Evolutionary conservation across 2,888 invertebrate species (phyloP), one percentile per base, ranked within the genome.

Genomic region (Salpingus planirostris): DNA sequence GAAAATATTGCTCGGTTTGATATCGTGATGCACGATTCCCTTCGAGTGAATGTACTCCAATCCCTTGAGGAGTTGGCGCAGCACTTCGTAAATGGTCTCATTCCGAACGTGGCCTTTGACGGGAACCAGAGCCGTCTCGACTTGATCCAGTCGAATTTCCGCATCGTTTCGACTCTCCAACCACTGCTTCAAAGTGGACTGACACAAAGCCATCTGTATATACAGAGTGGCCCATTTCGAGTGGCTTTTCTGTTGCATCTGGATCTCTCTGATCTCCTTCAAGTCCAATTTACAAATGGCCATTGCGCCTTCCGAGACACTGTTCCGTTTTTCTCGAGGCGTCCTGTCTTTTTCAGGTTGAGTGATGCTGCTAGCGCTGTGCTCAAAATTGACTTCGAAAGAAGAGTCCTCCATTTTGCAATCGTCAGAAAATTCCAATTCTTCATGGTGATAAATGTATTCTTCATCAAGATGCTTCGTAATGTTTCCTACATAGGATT

Each of bases 121-220:
- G 3, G 55, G 46, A 24, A 57, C 46, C 14, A 59, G 26, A 11
- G 57, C 57, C n/a, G 34, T 33, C 21, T 46, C 46, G 10, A 34
- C 40, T 13, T 39, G 34, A 13, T 46, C 44, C 7, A 46, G 31
- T n/a, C 38, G 24, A 11, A 36, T 22, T 29, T 53, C 48, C 3
- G 47, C 21, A 21, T 43, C 40, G 49, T 80, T 80, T 26, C 85
- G 67, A 13, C 72, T 69, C 31, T 78, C 74, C 15, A 88, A 54
- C 87, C 87, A 88, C 30, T 81, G 74, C 37, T 79, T 74, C 26
- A 89, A 63, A 0, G 86, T 88, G 43, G 74, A 71, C 49, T 82
- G 76, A 55, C 88, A 88, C 29, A 80, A 70, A 21, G 84, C 76
- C 88, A 89, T 88, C 64, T 88, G 88, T 36, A 89, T 87, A 54